phyloP scores from a whole-genome alignment of 2,888 invertebrate genomes.

The Adelognathus sp. region DNA sequence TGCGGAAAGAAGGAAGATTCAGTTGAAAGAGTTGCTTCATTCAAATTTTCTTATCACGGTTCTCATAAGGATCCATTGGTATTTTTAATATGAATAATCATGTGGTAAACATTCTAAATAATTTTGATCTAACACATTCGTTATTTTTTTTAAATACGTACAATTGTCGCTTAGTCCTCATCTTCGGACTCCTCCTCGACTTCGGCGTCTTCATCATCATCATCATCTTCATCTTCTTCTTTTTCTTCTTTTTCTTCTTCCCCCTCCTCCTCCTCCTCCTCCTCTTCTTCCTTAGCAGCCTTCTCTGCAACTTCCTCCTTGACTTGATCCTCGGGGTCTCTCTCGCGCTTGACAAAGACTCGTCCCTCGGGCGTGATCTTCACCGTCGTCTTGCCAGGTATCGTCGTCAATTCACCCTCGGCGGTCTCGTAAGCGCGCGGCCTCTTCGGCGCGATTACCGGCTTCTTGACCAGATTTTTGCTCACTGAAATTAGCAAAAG shows the following conservation, averaged over 20 bases:
- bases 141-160: no score
- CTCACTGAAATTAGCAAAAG: constrained; percentile 81
- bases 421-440: constrained; percentile 83
- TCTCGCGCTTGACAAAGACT: constrained; percentile 73
- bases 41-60: constrained; percentile 66
- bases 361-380: constrained; percentile 84
- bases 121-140: no score
- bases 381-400: constrained; percentile 81
- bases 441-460: constrained; percentile 82
- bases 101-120: no score
- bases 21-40: constrained; percentile 52
- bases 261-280: not conserved
- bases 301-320: constrained; percentile 15
- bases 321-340: constrained; percentile 12
- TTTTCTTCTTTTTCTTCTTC: constrained; percentile 25
- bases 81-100: constrained; percentile 70
- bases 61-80: constrained; percentile 77
- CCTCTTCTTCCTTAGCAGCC: constrained; percentile 10
- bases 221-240: not conserved
- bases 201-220: constrained; percentile 26
- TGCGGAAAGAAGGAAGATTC: no score
- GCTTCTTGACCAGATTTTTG: constrained; percentile 82
- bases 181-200: constrained; percentile 5
- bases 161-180: no score
- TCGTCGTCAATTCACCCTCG: constrained; percentile 85